Evolutionary conservation across 2,113 vertebrate genomes (phyloP).

Genomic region (Fukomys damarensis): DNA sequence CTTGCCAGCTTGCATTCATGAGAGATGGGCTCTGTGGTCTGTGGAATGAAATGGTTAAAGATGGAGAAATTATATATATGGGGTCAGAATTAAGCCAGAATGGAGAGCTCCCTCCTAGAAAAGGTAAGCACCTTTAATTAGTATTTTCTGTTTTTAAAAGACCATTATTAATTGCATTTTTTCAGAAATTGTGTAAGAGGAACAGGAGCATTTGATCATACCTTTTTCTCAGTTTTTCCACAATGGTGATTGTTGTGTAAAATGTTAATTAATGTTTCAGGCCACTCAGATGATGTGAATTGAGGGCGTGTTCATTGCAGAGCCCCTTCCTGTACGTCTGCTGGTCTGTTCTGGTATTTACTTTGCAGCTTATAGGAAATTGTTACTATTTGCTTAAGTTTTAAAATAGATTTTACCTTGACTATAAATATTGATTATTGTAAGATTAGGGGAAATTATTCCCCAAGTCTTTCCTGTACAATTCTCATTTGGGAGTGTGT

Average conservation of each 20-base stretch:
- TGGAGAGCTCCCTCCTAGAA: constrained; percentile 87
- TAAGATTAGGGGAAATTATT: constrained; percentile 8
- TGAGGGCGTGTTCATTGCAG: background rate
- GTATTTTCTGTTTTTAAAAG: background rate
- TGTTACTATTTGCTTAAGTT: constrained; percentile 7
- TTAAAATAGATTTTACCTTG: constrained; percentile 1
- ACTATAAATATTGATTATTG: constrained; percentile 39
- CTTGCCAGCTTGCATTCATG: constrained; percentile 95
- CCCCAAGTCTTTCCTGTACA: background rate
- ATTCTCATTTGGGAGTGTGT: background rate
- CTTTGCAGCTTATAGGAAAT: background rate
- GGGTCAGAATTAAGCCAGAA: constrained; percentile 92
- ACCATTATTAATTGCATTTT: background rate
- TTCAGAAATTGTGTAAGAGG: background rate
- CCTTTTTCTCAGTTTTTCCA: background rate
- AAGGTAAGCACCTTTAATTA: constrained; percentile 83
- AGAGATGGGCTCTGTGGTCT: constrained; percentile 97
- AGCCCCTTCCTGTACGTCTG: background rate
- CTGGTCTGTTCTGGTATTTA: background rate
- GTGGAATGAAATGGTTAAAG: constrained; percentile 99
- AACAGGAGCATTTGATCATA: background rate
- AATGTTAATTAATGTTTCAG: background rate
- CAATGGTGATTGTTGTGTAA: background rate
- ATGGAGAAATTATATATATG: constrained; percentile 96
- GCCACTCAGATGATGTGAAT: background rate